Percentiles rank a stretch among this genome's conserved stretches.
phyloP scores from a whole-genome alignment of 2,797 vertebrate genomes.

The Tauraco hartlaubi region DNA sequence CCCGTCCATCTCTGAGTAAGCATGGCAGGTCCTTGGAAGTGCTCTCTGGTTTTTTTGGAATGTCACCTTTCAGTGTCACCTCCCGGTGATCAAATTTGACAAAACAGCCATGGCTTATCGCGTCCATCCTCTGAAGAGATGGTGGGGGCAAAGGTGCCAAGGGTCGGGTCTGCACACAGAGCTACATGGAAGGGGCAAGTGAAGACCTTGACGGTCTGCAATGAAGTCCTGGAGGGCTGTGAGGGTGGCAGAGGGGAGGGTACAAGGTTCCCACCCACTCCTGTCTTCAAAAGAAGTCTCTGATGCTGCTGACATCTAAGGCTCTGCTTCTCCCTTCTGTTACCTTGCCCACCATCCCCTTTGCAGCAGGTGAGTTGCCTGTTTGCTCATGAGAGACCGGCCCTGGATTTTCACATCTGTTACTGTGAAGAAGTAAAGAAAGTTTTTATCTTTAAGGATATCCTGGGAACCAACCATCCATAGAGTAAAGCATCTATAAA shows the following conservation, averaged over 20 bases:
- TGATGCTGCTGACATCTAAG: neutral
- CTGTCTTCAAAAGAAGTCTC: neutral
- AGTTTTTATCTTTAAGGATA: neutral
- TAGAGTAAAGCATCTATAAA: neutral
- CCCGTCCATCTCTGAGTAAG: neutral
- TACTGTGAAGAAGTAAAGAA: neutral
- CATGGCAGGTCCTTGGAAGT: neutral
- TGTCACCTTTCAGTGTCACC: neutral
- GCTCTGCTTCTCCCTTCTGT: neutral
- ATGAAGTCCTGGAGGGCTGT: neutral
- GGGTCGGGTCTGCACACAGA: no score
- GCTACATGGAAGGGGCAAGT: neutral
- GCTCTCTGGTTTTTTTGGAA: neutral
- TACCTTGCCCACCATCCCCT: no score
- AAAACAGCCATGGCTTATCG: fast-evolving
- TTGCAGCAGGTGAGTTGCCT: neutral
- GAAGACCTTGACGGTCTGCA: neutral
- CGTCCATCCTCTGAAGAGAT: neutral
- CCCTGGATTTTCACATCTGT: neutral
- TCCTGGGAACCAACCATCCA: neutral
- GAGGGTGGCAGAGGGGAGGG: neutral
- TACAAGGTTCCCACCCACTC: neutral
- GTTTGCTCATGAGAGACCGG: no score
- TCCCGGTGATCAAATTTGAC: neutral
- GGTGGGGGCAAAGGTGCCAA: neutral